phyloP scores from a whole-genome alignment of 1,140 invertebrate species.

The Apis cerana region DNA sequence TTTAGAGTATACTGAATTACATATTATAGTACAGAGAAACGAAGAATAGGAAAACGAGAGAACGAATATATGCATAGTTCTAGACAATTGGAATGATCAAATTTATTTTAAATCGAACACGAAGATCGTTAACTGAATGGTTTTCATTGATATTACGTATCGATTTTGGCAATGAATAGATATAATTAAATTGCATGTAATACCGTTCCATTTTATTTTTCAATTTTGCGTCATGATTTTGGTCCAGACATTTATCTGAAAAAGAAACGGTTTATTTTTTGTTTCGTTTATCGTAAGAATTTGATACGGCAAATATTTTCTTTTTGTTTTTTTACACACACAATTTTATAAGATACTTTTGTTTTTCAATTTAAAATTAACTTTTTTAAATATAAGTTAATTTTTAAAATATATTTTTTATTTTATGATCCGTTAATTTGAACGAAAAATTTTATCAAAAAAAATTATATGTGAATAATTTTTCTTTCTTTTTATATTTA shows the following conservation, averaged over 20 bases:
- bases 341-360: no score
- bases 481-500: no score
- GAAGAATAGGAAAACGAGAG: neutral
- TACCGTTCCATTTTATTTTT: neutral
- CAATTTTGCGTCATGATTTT: neutral
- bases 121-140: neutral
- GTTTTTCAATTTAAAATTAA: no score
- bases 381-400: no score
- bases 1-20: neutral
- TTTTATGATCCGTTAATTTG: no score
- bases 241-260: neutral
- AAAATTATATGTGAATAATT: no score
- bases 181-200: constrained; percentile 25
- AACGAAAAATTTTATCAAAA: no score
- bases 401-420: no score
- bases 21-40: neutral
- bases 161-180: constrained; percentile 31
- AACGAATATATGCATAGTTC: neutral
- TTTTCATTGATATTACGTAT: constrained; percentile 39
- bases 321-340: no score
- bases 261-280: neutral
- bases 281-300: neutral
- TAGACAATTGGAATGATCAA: neutral
- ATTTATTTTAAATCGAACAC: constrained; percentile 21
- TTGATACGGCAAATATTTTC: no score